Conservation (phyloP, 2,113 vertebrate species). For the Stomatorhinus ivindoensis region DNA sequence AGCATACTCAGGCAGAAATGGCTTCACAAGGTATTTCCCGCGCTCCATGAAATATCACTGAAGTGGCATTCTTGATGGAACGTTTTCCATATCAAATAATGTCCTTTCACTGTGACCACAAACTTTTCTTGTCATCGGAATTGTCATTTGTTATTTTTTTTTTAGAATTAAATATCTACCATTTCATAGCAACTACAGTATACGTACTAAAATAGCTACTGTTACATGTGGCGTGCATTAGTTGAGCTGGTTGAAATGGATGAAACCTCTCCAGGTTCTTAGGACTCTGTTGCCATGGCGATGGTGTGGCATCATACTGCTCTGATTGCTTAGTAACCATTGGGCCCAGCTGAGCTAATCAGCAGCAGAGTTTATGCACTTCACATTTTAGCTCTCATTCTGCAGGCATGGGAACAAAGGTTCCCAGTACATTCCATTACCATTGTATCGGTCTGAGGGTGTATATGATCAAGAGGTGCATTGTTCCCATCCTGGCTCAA, state of each 20-base stretch:
- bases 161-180: neutral
- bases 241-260: neutral
- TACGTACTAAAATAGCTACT: neutral
- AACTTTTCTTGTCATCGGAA: too few relatives aligned
- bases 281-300: neutral
- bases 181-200: neutral
- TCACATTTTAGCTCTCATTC: neutral
- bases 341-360: neutral
- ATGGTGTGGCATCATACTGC: neutral
- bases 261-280: neutral
- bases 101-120: too few relatives aligned
- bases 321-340: neutral
- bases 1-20: neutral
- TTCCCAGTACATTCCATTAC: neutral
- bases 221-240: neutral
- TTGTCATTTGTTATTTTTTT: neutral
- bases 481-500: neutral
- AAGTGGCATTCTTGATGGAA: neutral
- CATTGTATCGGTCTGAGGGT: neutral
- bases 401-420: neutral
- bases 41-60: neutral
- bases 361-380: neutral
- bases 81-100: too few relatives aligned
- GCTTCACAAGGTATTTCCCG: neutral
- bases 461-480: neutral